Conservation (phyloP, 2,113 vertebrate species). For the Romanogobio albipinnatus region DNA sequence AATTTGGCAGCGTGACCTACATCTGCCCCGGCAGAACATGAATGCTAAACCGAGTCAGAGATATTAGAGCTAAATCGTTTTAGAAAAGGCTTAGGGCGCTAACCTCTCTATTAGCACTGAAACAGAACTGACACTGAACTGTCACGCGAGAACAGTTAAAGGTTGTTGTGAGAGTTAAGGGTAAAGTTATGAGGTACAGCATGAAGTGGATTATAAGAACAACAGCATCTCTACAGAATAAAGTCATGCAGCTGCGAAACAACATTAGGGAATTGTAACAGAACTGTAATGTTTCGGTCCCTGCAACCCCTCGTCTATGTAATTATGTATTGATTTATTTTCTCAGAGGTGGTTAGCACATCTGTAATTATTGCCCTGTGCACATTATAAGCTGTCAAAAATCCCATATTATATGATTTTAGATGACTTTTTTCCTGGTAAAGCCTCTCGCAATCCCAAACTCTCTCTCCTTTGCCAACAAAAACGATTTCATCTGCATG, state of each 20-base stretch:
- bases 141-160: background rate
- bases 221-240: background rate
- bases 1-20: conserved; percentile 18
- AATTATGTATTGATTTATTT: conserved; percentile 17
- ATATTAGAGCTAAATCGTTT: conserved; percentile 36
- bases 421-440: background rate
- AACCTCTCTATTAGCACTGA: conserved; percentile 24
- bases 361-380: conserved; percentile 1
- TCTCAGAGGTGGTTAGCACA: background rate
- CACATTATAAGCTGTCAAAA: background rate
- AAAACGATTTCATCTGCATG: background rate
- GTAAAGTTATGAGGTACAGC: background rate
- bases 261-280: background rate
- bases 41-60: conserved; percentile 10
- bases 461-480: background rate
- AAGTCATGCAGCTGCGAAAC: background rate
- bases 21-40: background rate
- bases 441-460: background rate
- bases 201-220: background rate
- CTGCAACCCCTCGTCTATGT: background rate
- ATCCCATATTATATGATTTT: conserved; percentile 5
- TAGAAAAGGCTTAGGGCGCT: conserved; percentile 10
- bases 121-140: background rate
- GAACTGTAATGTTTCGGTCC: background rate
- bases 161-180: background rate